Conservation (phyloP, 2,113 vertebrate genomes). For the Furnarius figulus region DNA sequence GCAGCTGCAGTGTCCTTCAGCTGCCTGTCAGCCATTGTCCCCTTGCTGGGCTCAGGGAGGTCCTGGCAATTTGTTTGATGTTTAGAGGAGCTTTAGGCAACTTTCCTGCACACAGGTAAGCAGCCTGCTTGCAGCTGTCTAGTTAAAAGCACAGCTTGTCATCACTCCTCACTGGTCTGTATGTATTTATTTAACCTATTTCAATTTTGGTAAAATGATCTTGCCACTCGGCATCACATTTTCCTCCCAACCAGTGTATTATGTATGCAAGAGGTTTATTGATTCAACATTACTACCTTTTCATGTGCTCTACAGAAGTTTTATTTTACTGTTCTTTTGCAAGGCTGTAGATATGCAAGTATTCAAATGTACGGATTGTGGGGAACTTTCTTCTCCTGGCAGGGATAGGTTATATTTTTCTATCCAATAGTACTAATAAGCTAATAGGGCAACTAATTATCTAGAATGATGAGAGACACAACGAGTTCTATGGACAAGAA, state of each 20-base stretch:
- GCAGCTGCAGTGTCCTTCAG: constrained; percentile 20
- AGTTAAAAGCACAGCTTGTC: not conserved
- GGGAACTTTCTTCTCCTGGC: not conserved
- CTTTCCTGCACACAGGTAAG: not conserved
- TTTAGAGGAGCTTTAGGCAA: not conserved
- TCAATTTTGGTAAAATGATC: not conserved
- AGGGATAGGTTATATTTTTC: not conserved
- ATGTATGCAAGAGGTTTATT: not conserved
- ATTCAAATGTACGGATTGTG: not conserved
- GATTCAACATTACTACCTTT: not conserved
- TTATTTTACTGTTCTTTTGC: not conserved
- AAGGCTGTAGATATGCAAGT: not conserved
- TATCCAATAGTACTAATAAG: not conserved
- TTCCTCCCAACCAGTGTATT: not conserved
- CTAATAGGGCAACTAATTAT: not conserved
- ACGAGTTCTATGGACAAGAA: not conserved
- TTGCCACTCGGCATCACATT: not conserved
- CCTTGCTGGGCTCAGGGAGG: not conserved
- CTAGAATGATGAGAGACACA: not conserved
- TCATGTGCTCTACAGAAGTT: not conserved
- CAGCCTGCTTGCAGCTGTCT: not conserved
- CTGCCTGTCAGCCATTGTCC: not conserved
- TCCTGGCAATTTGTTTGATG: not conserved
- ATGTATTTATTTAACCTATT: not conserved
- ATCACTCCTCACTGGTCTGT: not conserved